Evolutionary conservation across 2,113 vertebrate species (phyloP).

Genomic region (Triplophysa siluroides): DNA sequence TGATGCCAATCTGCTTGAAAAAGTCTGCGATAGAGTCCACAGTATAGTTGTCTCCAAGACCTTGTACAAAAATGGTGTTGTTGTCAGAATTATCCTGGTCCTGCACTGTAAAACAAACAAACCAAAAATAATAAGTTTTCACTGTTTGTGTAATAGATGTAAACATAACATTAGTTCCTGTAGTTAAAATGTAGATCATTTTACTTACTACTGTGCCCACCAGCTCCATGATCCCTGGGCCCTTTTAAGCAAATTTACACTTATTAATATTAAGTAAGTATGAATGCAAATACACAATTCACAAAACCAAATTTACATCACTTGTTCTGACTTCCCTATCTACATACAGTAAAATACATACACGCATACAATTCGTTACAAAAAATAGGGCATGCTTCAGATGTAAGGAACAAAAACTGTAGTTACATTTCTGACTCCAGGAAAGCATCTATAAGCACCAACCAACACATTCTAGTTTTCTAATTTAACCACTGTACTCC

Average conservation of each 20-base stretch:
- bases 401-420: not conserved
- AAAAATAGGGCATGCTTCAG: not conserved
- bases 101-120: slow-evolving; percentile 55
- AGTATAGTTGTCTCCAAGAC: slow-evolving; percentile 86
- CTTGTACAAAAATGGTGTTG: slow-evolving; percentile 93
- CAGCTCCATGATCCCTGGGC: slow-evolving; percentile 80
- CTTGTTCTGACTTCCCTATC: not conserved
- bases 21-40: slow-evolving; percentile 88
- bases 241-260: slow-evolving; percentile 71
- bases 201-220: slow-evolving; percentile 76
- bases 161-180: not conserved
- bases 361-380: not conserved
- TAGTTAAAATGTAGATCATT: not conserved
- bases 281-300: not conserved
- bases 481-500: not conserved
- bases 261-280: slow-evolving; percentile 46
- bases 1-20: slow-evolving; percentile 93
- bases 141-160: not conserved
- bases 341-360: too few relatives aligned
- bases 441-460: not conserved
- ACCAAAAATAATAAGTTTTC: not conserved
- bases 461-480: not conserved
- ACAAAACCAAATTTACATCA: slow-evolving; percentile 17
- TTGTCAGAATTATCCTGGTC: slow-evolving; percentile 93
- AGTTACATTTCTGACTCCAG: slow-evolving; percentile 1